Evolutionary conservation across 2,113 vertebrate species (phyloP).

Genomic region (Boulengeromyrus knoepffleri): DNA sequence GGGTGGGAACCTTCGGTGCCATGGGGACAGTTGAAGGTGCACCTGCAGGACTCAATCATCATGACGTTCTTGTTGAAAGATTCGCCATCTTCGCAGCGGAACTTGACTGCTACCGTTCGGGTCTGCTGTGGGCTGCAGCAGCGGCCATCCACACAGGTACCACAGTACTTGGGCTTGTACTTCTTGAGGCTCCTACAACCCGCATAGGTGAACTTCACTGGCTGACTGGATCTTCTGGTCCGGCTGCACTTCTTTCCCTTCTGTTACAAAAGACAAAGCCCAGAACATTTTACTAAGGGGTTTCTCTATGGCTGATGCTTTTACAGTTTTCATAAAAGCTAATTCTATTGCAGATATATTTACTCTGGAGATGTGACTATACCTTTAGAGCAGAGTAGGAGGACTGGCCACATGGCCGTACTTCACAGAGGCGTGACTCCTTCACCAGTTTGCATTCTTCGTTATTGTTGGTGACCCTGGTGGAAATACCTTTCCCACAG

Average conservation of each 20-base stretch:
- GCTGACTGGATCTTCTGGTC: constrained; percentile 77
- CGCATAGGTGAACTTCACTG: constrained; percentile 76
- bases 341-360: not conserved
- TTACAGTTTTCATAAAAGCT: not conserved
- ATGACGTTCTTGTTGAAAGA: constrained; percentile 93
- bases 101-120: constrained; percentile 87
- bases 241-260: constrained; percentile 95
- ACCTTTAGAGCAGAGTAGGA: constrained; percentile 83
- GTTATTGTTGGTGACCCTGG: constrained; percentile 92
- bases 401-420: constrained; percentile 85
- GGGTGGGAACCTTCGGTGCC: constrained; percentile 79
- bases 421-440: constrained; percentile 90
- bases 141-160: constrained; percentile 85
- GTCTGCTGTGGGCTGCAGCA: constrained; percentile 91
- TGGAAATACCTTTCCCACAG: constrained; percentile 91
- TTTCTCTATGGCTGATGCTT: not conserved
- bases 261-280: constrained; percentile 55
- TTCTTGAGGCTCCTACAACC: constrained; percentile 92
- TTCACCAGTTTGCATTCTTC: constrained; percentile 84
- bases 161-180: constrained; percentile 89
- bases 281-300: not conserved
- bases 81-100: constrained; percentile 90
- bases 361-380: constrained; percentile 40
- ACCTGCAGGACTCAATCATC: constrained; percentile 97
- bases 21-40: constrained; percentile 86